These are phyloP conservation scores for Tineola bisselliella DNA, from an alignment of 2,888 invertebrate genomes.

Conservation along the genomic window DNA sequence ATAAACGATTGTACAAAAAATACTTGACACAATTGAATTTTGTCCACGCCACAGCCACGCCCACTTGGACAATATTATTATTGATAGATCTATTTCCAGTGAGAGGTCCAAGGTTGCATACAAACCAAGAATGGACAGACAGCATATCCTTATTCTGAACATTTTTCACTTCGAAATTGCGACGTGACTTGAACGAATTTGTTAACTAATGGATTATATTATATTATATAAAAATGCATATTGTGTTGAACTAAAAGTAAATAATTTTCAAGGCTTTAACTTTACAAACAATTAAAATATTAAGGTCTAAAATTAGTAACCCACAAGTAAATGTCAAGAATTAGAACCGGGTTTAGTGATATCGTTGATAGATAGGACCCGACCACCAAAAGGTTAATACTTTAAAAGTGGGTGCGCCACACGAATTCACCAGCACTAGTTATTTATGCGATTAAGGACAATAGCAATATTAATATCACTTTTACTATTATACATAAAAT, in stretches of 20 bases:
- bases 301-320: no score
- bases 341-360: slow-evolving; percentile 40
- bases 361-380: slow-evolving; percentile 35
- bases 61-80: slow-evolving; percentile 29
- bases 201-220: no score
- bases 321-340: slow-evolving; percentile 29
- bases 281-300: no score
- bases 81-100: slow-evolving; percentile 39
- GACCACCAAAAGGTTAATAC: slow-evolving; percentile 33
- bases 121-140: slow-evolving; percentile 38
- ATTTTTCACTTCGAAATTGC: not conserved
- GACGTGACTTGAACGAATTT: no score
- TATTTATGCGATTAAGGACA: slow-evolving; percentile 23
- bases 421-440: not conserved
- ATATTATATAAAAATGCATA: no score
- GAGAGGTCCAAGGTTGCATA: slow-evolving; percentile 48
- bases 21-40: not conserved
- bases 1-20: not conserved
- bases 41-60: slow-evolving; percentile 3
- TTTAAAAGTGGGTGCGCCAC: slow-evolving; percentile 33
- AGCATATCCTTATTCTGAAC: slow-evolving; percentile 19
- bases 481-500: no score
- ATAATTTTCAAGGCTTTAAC: no score
- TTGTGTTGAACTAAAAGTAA: no score
- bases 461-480: not conserved